Percentiles rank a stretch among this genome's conserved stretches.
phyloP scores from a whole-genome alignment of 1,140 invertebrate species.

The Drosophila pectinifera region DNA sequence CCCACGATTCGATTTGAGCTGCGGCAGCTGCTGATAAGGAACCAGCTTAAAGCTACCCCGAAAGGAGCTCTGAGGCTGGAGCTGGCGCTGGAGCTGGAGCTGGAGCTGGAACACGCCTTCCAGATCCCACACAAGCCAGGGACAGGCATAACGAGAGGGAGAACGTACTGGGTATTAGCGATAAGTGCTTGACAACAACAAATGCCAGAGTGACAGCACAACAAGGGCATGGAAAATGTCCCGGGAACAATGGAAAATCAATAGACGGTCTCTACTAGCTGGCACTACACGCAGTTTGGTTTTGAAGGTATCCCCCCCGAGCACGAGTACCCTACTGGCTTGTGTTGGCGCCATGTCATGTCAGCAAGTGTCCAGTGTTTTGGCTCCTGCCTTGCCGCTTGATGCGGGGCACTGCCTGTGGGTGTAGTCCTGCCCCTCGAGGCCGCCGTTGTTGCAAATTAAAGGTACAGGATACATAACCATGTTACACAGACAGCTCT shows the following conservation, averaged over 20 bases:
- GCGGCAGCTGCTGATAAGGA: constrained; percentile 48
- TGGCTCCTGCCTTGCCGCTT: constrained; percentile 16
- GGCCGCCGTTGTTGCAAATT: constrained; percentile 52
- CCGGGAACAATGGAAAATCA: constrained; percentile 48
- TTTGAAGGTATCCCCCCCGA: constrained; percentile 6
- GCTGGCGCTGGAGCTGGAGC: too few relatives aligned
- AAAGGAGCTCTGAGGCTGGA: not conserved
- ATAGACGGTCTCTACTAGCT: constrained; percentile 25
- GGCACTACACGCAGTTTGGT: constrained; percentile 51
- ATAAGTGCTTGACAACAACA: constrained; percentile 44
- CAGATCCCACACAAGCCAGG: constrained; percentile 9
- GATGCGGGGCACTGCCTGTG: constrained; percentile 13
- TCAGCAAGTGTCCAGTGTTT: constrained; percentile 28
- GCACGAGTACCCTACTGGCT: constrained; percentile 2
- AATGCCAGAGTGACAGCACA: constrained; percentile 34
- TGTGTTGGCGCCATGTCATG: constrained; percentile 64
- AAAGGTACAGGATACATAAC: constrained; percentile 37
- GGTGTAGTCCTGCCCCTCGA: constrained; percentile 30
- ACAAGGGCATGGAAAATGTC: constrained; percentile 31
- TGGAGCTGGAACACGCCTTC: not conserved
- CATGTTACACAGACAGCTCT: not conserved
- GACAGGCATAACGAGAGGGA: constrained; percentile 5
- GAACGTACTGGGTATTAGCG: constrained; percentile 16
- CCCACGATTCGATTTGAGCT: constrained; percentile 29
- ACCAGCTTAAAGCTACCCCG: constrained; percentile 3